These are phyloP conservation scores for Psittacus erithacus DNA, from an alignment of 2,113 vertebrate species.

Conservation along the genomic window DNA sequence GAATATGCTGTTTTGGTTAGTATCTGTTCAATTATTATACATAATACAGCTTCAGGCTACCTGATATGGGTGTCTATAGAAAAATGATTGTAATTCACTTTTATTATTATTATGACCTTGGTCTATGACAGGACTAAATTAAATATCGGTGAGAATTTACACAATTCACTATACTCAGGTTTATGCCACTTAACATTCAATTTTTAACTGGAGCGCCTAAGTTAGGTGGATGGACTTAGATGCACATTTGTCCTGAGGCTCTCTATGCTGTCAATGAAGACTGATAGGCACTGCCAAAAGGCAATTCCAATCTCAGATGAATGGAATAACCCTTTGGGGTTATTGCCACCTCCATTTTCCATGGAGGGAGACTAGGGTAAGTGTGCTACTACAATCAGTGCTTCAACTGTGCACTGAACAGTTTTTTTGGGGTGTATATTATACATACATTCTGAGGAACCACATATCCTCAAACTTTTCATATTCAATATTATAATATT, in stretches of 20 bases:
- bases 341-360: neutral
- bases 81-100: slow-evolving; percentile 49
- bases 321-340: neutral
- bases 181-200: slow-evolving; percentile 46
- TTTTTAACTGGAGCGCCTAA: slow-evolving; percentile 7
- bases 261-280: slow-evolving; percentile 1
- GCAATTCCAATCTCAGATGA: neutral
- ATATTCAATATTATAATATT: neutral
- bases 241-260: neutral
- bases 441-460: neutral
- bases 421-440: neutral
- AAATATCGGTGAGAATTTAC: slow-evolving; percentile 54
- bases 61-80: neutral
- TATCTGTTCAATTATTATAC: slow-evolving; percentile 18
- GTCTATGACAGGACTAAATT: slow-evolving; percentile 46
- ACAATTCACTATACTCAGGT: slow-evolving; percentile 37
- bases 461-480: neutral
- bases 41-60: slow-evolving; percentile 11
- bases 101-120: slow-evolving; percentile 61
- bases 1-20: slow-evolving; percentile 7
- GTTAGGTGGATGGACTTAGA: slow-evolving; percentile 28
- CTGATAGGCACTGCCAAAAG: neutral
- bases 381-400: neutral
- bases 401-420: neutral
- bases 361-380: neutral